Evolutionary conservation across 2,113 vertebrate species (phyloP), one percentile per base, ranked within the genome.

Genomic region (Rhabdornis inornatus): DNA sequence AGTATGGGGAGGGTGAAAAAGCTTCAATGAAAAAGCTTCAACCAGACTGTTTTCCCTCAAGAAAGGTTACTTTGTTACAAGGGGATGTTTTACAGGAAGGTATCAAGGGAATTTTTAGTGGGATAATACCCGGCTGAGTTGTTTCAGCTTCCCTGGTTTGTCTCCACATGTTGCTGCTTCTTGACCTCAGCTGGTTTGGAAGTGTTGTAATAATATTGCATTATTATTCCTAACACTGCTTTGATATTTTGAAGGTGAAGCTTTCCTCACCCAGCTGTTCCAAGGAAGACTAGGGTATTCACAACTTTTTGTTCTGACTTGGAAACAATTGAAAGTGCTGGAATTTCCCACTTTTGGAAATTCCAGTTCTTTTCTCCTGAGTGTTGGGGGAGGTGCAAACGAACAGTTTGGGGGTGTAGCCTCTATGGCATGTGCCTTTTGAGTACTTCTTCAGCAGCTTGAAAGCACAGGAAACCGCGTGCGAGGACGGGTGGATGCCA

Each of bases 281-380:
- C 35, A 66, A 92, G 87, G 95, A 95, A 91, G 71, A 92, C 49
- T 47, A 50, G 78, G 70, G 75, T 56, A 91, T 89, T 92, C 72
- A n/a, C 40, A 8, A 49, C 53, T 61, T 95, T 89, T 87, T 97
- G 77, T 95, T 94, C 95, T 25, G 63, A 61, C 93, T 97, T 95
- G 94, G 96, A 96, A 95, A 95, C 94, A 95, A 97, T 80, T 95
- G 94, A 97, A 97, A 97, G 94, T 91, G 90, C 59, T 94, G 96
- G 95, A 95, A 97, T 86, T 97, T 94, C 96, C 95, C 87, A 30
- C 87, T 90, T 95, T 95, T 92, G 91, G 96, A 94, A 95, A 94
- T 95, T 95, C 95, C 94, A 95, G 87, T 90, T 89, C 84, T 95
- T 95, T 92, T 83, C 79, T 92, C 55, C 82, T 4, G 30, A 81